Percentiles rank a stretch among this genome's conserved stretches.
Evolutionary conservation across 2,113 vertebrate species (phyloP).

Genomic region (Pelecanoides urinatrix): DNA sequence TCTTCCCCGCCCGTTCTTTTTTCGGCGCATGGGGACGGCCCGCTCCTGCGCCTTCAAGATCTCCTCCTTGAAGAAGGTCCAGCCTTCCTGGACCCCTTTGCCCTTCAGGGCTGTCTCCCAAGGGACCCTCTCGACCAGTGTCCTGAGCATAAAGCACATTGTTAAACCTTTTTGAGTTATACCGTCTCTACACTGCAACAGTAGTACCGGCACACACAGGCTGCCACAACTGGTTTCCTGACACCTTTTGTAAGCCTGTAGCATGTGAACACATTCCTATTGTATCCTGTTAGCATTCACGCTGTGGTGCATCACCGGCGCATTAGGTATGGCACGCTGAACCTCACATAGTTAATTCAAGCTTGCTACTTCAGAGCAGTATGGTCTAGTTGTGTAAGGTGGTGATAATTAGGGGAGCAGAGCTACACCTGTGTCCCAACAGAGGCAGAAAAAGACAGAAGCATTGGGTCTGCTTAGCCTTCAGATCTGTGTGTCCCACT

Average conservation of each 20-base stretch:
- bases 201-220: too few relatives aligned
- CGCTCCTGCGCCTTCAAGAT: too few relatives aligned
- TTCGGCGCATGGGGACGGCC: too few relatives aligned
- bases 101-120: too few relatives aligned
- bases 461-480: fast-evolving
- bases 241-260: neutral
- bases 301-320: neutral
- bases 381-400: neutral
- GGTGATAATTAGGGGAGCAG: neutral
- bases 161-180: neutral
- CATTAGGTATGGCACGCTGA: fast-evolving
- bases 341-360: neutral
- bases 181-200: too few relatives aligned
- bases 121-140: too few relatives aligned
- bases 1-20: too few relatives aligned
- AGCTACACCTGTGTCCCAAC: neutral
- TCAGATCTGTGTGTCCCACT: neutral
- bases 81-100: too few relatives aligned
- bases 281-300: neutral
- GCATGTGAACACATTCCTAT: neutral
- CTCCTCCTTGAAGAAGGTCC: too few relatives aligned
- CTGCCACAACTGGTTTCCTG: neutral
- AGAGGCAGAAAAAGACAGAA: neutral
- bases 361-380: neutral
- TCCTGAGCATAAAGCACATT: neutral